Conservation (phyloP, 2,797 vertebrate genomes). For the Rhinophrynus dorsalis region DNA sequence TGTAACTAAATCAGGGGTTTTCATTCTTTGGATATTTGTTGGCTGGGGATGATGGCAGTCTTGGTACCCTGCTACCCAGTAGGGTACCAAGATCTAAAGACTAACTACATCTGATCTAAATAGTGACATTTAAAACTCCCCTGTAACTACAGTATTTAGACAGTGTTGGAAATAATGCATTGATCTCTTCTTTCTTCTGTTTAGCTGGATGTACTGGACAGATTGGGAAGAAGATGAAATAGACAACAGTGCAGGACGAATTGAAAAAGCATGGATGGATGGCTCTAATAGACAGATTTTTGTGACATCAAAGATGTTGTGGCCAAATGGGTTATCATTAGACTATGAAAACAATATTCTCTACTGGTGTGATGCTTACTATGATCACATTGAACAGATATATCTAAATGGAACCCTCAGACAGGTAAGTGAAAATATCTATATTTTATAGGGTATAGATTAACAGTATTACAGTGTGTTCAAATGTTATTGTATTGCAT, state of each 20-base stretch:
- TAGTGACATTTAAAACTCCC: no score
- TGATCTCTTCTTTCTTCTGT: not conserved
- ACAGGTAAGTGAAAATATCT: constrained; percentile 84
- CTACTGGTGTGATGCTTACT: constrained; percentile 98
- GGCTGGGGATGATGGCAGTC: no score
- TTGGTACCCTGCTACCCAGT: no score
- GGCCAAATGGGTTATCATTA: constrained; percentile 96
- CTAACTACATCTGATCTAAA: no score
- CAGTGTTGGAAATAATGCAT: no score
- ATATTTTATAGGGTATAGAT: no score
- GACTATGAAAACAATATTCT: constrained; percentile 82
- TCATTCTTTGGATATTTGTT: no score
- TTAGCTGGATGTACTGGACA: constrained; percentile 99
- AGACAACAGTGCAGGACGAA: constrained; percentile 94
- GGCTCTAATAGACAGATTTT: constrained; percentile 89
- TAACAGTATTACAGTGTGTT: no score
- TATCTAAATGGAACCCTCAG: constrained; percentile 92
- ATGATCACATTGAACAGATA: constrained; percentile 96
- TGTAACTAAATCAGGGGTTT: no score
- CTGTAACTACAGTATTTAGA: no score
- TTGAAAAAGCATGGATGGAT: constrained; percentile 98
- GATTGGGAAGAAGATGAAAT: constrained; percentile 99
- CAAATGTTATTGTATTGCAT: constrained; percentile 32
- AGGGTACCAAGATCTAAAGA: no score
- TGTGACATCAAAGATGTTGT: constrained; percentile 96